Conservation (phyloP, 2,797 vertebrate species). For the Paratrypauchen microcephalus region DNA sequence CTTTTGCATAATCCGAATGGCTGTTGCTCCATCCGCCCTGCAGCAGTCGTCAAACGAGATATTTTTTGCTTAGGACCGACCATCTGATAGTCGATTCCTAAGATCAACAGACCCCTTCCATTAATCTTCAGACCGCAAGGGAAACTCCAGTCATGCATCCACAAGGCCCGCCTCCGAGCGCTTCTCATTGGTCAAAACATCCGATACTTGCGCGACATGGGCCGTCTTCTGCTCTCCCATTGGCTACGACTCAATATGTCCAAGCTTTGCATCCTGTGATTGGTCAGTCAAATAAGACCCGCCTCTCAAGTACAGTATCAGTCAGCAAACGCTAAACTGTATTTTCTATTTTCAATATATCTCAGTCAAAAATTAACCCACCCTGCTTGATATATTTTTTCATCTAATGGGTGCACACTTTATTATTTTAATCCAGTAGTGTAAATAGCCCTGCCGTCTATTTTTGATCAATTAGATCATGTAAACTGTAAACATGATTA, state of each 20-base stretch:
- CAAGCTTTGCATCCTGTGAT: slow-evolving; percentile 50
- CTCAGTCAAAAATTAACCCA: not conserved
- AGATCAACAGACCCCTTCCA: slow-evolving; percentile 81
- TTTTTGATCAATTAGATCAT: not conserved
- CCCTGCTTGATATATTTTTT: not conserved
- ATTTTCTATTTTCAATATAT: slow-evolving; percentile 31
- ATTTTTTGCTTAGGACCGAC: slow-evolving; percentile 61
- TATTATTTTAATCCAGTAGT: slow-evolving; percentile 26
- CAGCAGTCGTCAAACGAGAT: slow-evolving; percentile 55
- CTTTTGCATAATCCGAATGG: slow-evolving; percentile 28
- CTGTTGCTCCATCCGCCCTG: slow-evolving; percentile 38
- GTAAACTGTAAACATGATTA: not conserved
- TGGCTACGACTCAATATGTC: slow-evolving; percentile 42
- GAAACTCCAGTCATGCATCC: slow-evolving; percentile 81
- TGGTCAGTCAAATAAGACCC: slow-evolving; percentile 57
- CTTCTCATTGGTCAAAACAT: slow-evolving; percentile 54
- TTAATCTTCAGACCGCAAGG: slow-evolving; percentile 82
- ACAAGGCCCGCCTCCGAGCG: slow-evolving; percentile 46
- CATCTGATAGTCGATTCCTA: slow-evolving; percentile 69
- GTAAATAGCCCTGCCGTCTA: slow-evolving; percentile 46
- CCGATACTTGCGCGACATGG: slow-evolving; percentile 21
- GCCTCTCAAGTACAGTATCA: slow-evolving; percentile 50
- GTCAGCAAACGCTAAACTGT: slow-evolving; percentile 51
- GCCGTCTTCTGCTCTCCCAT: slow-evolving; percentile 33
- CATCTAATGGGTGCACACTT: slow-evolving; percentile 9